phyloP scores from a whole-genome alignment of 2,888 invertebrate species.

The Clunio marinus region DNA sequence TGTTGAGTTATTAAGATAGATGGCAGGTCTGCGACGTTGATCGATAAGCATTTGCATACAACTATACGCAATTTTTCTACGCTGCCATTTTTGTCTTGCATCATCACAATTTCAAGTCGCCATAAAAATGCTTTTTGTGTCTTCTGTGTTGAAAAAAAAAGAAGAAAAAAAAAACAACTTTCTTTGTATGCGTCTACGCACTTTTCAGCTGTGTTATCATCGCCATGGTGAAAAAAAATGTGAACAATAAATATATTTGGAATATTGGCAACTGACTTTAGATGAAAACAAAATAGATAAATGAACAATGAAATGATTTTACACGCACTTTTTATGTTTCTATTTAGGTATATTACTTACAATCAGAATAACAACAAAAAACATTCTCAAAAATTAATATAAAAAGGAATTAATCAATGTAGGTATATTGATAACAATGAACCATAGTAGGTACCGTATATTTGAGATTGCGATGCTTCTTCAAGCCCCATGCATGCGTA shows the following conservation, averaged over 20 bases:
- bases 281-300: too few relatives aligned
- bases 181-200: constrained; percentile 21
- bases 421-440: constrained; percentile 22
- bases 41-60: constrained; percentile 6
- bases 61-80: not conserved
- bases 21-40: not conserved
- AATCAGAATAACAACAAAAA: not conserved
- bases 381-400: not conserved
- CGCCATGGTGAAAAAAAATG: not conserved
- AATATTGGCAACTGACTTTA: too few relatives aligned
- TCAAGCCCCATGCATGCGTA: not conserved
- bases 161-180: too few relatives aligned
- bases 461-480: too few relatives aligned
- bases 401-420: constrained; percentile 28
- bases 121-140: too few relatives aligned
- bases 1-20: not conserved
- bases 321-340: too few relatives aligned
- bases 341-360: too few relatives aligned
- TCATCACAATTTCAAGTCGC: too few relatives aligned
- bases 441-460: not conserved
- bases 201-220: constrained; percentile 34
- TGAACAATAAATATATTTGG: too few relatives aligned
- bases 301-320: too few relatives aligned
- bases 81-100: constrained; percentile 9
- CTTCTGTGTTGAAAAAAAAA: too few relatives aligned